Base-by-base conservation (phyloP, 1,140 invertebrate genomes). In the Micrasema minimum region DNA sequence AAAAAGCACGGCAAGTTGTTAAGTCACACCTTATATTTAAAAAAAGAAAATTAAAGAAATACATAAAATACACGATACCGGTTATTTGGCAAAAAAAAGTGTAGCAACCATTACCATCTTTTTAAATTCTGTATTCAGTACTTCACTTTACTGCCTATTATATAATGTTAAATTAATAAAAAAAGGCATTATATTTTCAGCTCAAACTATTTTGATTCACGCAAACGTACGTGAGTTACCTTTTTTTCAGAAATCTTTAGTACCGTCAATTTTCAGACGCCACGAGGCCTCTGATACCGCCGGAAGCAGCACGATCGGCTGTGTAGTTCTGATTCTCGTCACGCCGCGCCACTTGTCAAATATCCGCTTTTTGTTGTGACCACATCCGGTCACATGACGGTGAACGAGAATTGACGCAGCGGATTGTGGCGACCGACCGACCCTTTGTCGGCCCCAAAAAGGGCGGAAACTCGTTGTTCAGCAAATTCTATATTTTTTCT, bases 301-400 rank as follows among this genome's bases (percentile, higher is more conserved):
- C 55, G 55, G 55, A 59, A 59, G 55, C 37, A 16, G 55, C 55
- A 43, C 55, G 55, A 41, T 16, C 37, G 37, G 10, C 14, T n/a
- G 16, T 23, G 35, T 16, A 22, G 16, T 69, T 14, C n/a, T 22
- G 41, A 69, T 69, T 69, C 66, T 23, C 38, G 51, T 43, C 66
- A 69, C 66, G 66, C 20, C 38, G 66, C 23, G 43, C 53, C 66
- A 69, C 66, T 69, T 59, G 66, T 57, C 55, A 69, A 59, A 61
- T 61, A 59, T 69, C 66, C 66, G 62, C 55, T 59, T 59, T 59
- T 59, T 59, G 55, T 59, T 59, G 55, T 59, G 55, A 59, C 55
- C 55, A 38, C 37, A 59, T 59, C 55, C 55, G 55, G 55, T n/a
- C 51, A 9, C 26, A 31, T 31, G 1, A 14, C 3, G n/a, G 51